These are phyloP conservation scores for Phylloscopus whistleri DNA, from an alignment of 2,113 vertebrate genomes.

Conservation along the genomic window DNA sequence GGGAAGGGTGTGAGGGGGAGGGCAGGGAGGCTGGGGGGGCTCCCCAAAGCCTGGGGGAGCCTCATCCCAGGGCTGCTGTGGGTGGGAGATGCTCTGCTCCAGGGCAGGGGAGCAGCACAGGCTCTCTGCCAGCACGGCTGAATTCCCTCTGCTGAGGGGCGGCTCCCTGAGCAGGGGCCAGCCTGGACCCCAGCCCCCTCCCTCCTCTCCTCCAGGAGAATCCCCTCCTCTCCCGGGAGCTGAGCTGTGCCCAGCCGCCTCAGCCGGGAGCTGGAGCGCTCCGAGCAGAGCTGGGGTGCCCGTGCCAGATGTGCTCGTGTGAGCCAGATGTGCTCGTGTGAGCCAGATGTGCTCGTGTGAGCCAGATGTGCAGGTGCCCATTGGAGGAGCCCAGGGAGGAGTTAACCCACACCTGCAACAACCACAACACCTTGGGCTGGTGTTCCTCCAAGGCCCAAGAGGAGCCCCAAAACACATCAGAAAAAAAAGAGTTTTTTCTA, in stretches of 20 bases:
- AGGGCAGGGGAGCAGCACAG: not conserved
- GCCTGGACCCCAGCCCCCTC: not conserved
- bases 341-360: not conserved
- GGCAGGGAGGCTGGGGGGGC: too few relatives aligned
- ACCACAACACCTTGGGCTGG: not conserved
- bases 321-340: too few relatives aligned
- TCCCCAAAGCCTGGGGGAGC: too few relatives aligned
- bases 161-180: not conserved
- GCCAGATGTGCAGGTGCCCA: not conserved
- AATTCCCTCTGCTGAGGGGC: not conserved
- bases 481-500: accelerated
- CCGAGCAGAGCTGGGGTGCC: not conserved
- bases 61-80: too few relatives aligned
- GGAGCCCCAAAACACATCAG: not conserved
- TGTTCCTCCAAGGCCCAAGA: not conserved
- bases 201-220: not conserved
- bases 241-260: not conserved
- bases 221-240: not conserved
- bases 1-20: too few relatives aligned
- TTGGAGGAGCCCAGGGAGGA: accelerated
- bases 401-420: not conserved
- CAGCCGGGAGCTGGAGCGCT: not conserved
- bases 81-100: accelerated
- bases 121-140: not conserved
- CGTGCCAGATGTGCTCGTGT: too few relatives aligned